Evolutionary conservation across 2,797 vertebrate genomes (phyloP), one percentile per base, ranked within the genome.

Genomic region (Anisognathus igniventris): DNA sequence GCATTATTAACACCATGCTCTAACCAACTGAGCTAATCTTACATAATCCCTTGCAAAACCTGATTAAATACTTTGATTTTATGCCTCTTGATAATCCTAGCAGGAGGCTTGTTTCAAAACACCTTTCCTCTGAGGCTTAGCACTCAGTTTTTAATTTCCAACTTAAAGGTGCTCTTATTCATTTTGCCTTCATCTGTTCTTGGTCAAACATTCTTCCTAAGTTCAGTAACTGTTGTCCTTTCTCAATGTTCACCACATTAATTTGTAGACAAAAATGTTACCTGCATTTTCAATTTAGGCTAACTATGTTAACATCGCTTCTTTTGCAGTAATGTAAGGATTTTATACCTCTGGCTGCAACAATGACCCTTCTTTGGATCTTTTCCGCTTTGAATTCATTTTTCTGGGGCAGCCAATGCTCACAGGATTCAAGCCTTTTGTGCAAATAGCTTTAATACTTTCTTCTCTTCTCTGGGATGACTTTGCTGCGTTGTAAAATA

Each of bases 11-110:
- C 48, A 35, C 33, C 21, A 19, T 31, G 30, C 24, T 47, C 11
- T 68, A 40, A 68, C 47, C 82, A 68, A 5, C 30, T 30, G 56
- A 86, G 65, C 64, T 70, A 54, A 77, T 77, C 65, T 35, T 80
- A 40, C 84, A 76, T 80, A 95, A 90, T 86, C 72, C 39, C 22
- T 80, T 83, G 21, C 50, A 91, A 93, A 85, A 94, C 39, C 62
- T 88, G 78, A 92, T 92, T 83, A 90, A 91, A 71, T 72, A 83
- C 53, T 79, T 91, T 64, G 60, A 48, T 54, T 74, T 88, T 83
- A 83, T 90, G 61, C 33, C 24, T 86, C 45, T 65, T 68, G 57
- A 58, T 94, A 86, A 92, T 92, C 84, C 42, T 76, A 5, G 82
- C 1, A 4, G 78, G 56, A 89, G 30, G 27, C 31, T 82, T 92